Evolutionary conservation across 2,888 invertebrate species (phyloP).

Genomic region (Ptilodon capucinus): DNA sequence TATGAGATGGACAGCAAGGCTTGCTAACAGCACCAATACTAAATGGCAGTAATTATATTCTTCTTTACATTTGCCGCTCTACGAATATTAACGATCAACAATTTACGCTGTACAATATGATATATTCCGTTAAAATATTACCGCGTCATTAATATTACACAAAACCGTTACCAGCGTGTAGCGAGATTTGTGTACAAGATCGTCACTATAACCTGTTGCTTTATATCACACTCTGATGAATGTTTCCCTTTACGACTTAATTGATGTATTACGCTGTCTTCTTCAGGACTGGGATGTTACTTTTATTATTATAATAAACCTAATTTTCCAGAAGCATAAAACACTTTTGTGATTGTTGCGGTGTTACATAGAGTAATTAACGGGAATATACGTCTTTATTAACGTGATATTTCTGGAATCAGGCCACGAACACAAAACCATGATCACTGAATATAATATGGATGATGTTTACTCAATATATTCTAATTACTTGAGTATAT

Average conservation of each 20-base stretch:
- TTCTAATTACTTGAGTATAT: slow-evolving; percentile 32
- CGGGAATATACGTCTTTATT: slow-evolving; percentile 43
- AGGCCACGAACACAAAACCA: slow-evolving; percentile 40
- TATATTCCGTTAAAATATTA: slow-evolving; percentile 3
- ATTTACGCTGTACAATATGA: not conserved
- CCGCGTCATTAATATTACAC: slow-evolving; percentile 3
- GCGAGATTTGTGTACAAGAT: slow-evolving; percentile 2
- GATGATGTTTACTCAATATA: slow-evolving; percentile 37
- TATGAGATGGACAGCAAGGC: too few relatives aligned
- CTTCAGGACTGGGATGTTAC: slow-evolving; percentile 29
- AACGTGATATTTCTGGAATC: slow-evolving; percentile 41
- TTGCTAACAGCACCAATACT: too few relatives aligned
- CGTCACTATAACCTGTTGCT: slow-evolving; percentile 16
- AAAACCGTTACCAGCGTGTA: slow-evolving; percentile 7
- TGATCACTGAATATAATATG: slow-evolving; percentile 31
- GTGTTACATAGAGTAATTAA: slow-evolving; percentile 45
- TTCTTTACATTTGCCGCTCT: too few relatives aligned
- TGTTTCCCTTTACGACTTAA: slow-evolving; percentile 41
- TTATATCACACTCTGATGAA: slow-evolving; percentile 36
- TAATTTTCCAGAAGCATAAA: slow-evolving; percentile 43
- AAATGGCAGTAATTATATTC: too few relatives aligned
- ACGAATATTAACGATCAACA: not conserved
- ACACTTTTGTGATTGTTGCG: slow-evolving; percentile 50
- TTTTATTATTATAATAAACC: slow-evolving; percentile 52
- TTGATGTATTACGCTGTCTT: slow-evolving; percentile 40